Conservation (phyloP, 1,140 invertebrate genomes). For the Aphelinus atriplicis region DNA sequence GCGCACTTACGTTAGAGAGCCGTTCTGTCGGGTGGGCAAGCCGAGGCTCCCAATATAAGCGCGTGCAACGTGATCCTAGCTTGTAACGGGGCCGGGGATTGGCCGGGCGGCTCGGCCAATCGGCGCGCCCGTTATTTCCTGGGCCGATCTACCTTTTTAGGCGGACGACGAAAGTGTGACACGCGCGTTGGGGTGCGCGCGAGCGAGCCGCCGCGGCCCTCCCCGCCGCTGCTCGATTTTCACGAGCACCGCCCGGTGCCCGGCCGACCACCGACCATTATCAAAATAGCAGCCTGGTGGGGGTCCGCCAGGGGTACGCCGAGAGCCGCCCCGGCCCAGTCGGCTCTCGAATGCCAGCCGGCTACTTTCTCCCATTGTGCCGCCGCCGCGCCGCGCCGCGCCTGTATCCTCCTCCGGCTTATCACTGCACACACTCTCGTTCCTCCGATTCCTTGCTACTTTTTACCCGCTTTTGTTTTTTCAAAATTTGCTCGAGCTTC, state of each 20-base stretch:
- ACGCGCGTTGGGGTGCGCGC: conserved; percentile 5
- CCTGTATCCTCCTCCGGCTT: too few relatives aligned
- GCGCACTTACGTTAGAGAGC: conserved; percentile 88
- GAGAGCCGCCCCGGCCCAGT: too few relatives aligned
- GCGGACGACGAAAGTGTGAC: conserved; percentile 50
- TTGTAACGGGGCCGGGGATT: conserved; percentile 65
- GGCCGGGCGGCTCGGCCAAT: conserved; percentile 63
- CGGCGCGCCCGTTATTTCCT: conserved; percentile 61
- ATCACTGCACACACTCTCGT: too few relatives aligned
- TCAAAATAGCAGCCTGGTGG: conserved; percentile 20
- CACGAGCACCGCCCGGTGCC: conserved; percentile 3
- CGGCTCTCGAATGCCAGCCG: too few relatives aligned
- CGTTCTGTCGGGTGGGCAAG: conserved; percentile 84
- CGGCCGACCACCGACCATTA: background rate
- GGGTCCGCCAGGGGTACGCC: background rate
- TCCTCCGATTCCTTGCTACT: too few relatives aligned
- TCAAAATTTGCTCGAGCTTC: too few relatives aligned
- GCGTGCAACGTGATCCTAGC: conserved; percentile 83
- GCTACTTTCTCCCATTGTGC: too few relatives aligned
- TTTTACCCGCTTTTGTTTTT: too few relatives aligned
- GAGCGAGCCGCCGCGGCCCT: background rate
- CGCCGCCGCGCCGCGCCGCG: too few relatives aligned
- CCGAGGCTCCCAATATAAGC: conserved; percentile 82
- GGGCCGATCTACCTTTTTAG: conserved; percentile 67
- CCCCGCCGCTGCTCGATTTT: conserved; percentile 16